Conservation (phyloP, 2,797 vertebrate species). For the Nyctibius grandis region DNA sequence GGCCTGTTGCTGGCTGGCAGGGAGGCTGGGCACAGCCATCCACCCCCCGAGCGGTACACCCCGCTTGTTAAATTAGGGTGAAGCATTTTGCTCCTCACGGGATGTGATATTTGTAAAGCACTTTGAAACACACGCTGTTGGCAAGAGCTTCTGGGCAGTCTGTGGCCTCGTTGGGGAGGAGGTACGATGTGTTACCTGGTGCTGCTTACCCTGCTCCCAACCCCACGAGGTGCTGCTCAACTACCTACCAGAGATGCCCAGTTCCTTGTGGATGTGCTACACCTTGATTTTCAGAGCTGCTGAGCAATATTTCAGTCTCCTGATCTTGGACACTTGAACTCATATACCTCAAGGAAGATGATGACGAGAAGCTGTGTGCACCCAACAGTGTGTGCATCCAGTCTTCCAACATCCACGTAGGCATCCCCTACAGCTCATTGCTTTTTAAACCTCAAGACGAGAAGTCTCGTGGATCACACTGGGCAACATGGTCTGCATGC, state of each 20-base stretch:
- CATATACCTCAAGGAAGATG: not conserved
- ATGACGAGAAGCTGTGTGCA: not conserved
- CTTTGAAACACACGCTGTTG: not conserved
- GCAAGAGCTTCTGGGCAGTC: not conserved
- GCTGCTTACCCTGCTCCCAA: not conserved
- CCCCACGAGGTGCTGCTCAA: not conserved
- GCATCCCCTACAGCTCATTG: not conserved
- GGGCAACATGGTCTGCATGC: not conserved
- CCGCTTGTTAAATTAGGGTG: too few species aligned
- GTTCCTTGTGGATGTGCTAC: not conserved
- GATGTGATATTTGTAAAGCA: not conserved
- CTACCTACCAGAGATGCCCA: not conserved
- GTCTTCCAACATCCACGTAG: not conserved
- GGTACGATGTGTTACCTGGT: not conserved
- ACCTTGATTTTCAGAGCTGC: not conserved
- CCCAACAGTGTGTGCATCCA: rapidly evolving
- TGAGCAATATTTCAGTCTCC: not conserved
- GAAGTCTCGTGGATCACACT: not conserved
- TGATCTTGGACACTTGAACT: not conserved
- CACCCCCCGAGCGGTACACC: rapidly evolving
- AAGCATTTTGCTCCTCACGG: rapidly evolving
- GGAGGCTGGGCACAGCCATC: not conserved
- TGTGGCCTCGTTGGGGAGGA: not conserved
- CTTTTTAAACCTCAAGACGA: not conserved
- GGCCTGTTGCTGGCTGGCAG: not conserved